phyloP scores from a whole-genome alignment of 2,888 invertebrate species.

The Stratiomys singularior region DNA sequence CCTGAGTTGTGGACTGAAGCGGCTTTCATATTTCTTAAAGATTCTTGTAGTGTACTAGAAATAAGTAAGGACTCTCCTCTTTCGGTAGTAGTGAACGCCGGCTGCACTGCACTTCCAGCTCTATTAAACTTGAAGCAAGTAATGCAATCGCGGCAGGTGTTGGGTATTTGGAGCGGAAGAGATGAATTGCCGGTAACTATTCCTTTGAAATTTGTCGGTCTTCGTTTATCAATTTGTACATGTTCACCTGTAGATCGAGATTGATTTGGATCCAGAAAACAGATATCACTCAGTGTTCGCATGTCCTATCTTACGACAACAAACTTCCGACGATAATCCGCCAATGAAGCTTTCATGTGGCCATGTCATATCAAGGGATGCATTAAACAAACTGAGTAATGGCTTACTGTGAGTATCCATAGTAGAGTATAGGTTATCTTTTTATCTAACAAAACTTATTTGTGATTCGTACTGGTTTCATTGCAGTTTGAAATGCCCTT shows the following conservation, averaged over 20 bases:
- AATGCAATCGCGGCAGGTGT: slow-evolving; percentile 88
- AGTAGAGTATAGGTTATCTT: background rate
- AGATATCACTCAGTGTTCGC: slow-evolving; percentile 98
- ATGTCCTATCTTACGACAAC: slow-evolving; percentile 97
- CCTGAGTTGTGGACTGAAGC: slow-evolving; percentile 81
- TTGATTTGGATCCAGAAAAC: slow-evolving; percentile 89
- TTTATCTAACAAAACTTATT: background rate
- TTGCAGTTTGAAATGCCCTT: slow-evolving; percentile 96
- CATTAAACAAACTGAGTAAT: slow-evolving; percentile 92
- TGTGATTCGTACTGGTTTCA: background rate
- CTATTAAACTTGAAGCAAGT: slow-evolving; percentile 93
- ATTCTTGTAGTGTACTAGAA: slow-evolving; percentile 91
- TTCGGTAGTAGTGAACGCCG: slow-evolving; percentile 91
- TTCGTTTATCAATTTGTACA: background rate
- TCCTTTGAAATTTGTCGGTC: background rate
- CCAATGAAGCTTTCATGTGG: slow-evolving; percentile 97
- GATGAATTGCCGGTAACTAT: slow-evolving; percentile 92
- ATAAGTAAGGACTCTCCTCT: slow-evolving; percentile 91
- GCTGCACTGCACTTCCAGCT: slow-evolving; percentile 93
- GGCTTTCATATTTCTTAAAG: slow-evolving; percentile 89
- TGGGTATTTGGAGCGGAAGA: slow-evolving; percentile 93
- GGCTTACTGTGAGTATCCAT: slow-evolving; percentile 82
- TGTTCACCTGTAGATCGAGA: slow-evolving; percentile 80
- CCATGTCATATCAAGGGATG: slow-evolving; percentile 97
- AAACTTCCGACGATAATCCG: slow-evolving; percentile 95